Evolutionary conservation across 2,113 vertebrate genomes (phyloP).

Genomic region (Callaeas wilsoni): DNA sequence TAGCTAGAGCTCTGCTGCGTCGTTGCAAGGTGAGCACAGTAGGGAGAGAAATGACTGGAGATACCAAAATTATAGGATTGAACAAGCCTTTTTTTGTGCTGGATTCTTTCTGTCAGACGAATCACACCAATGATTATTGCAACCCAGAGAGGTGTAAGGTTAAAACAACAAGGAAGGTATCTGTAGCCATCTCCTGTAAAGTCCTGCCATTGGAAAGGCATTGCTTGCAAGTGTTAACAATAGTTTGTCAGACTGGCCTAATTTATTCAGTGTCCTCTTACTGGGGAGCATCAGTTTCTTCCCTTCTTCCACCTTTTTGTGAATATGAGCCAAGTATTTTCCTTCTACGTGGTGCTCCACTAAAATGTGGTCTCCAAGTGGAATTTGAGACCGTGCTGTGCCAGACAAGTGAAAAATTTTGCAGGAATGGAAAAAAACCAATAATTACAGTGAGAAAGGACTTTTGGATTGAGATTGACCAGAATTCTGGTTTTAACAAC

Average conservation of each 20-base stretch:
- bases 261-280: not conserved
- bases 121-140: not conserved
- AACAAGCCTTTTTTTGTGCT: not conserved
- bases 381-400: not conserved
- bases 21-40: slow-evolving; percentile 81
- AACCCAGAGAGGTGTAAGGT: not conserved
- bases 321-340: not conserved
- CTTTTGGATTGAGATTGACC: not conserved
- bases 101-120: not conserved
- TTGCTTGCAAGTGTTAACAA: not conserved
- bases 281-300: not conserved
- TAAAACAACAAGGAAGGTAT: not conserved
- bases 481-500: not conserved
- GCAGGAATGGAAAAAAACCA: not conserved
- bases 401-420: not conserved
- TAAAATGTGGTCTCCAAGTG: not conserved
- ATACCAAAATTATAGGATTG: not conserved
- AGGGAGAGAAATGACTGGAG: not conserved
- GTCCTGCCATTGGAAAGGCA: not conserved
- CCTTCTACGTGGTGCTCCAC: not conserved
- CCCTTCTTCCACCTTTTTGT: not conserved
- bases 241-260: not conserved
- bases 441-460: not conserved
- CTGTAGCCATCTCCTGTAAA: not conserved
- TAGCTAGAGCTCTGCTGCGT: slow-evolving; percentile 85